Percentiles rank a stretch among this genome's conserved stretches.
These are phyloP conservation scores for Trissolcus japonicus DNA, from an alignment of 2,888 invertebrate species.

Conservation along the genomic window DNA sequence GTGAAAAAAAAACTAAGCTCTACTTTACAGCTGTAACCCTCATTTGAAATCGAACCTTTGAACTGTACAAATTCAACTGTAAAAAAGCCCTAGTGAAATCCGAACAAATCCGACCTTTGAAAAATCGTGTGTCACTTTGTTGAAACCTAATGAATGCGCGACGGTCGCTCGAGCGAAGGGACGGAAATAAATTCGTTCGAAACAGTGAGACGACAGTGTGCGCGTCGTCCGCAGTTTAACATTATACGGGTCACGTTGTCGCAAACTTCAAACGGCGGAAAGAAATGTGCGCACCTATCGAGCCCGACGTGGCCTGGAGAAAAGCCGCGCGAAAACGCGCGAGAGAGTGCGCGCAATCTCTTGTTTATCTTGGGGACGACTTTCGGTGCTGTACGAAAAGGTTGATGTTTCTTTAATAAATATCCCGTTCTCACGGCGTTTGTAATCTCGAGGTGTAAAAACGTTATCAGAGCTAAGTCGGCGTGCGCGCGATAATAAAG, in stretches of 20 bases:
- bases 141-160: conserved; percentile 17
- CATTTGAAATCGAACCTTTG: background rate
- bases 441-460: conserved; percentile 49
- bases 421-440: conserved; percentile 48
- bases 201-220: conserved; percentile 4
- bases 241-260: conserved; percentile 43
- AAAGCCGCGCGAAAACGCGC: conserved; percentile 38
- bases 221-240: conserved; percentile 4
- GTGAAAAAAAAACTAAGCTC: too few species aligned
- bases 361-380: conserved; percentile 34
- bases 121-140: background rate
- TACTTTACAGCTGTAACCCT: background rate
- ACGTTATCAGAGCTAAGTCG: conserved; percentile 53
- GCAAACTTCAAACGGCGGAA: conserved; percentile 41
- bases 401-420: conserved; percentile 51
- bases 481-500: conserved; percentile 55
- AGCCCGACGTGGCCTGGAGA: conserved; percentile 27
- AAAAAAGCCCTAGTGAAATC: background rate
- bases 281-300: conserved; percentile 46
- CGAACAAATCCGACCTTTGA: conserved; percentile 3
- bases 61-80: conserved; percentile 5
- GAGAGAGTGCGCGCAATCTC: conserved; percentile 17
- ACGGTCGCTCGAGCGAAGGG: conserved; percentile 10
- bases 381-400: conserved; percentile 29
- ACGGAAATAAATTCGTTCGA: conserved; percentile 19